Percentiles rank a stretch among this genome's conserved stretches.
These are phyloP conservation scores for Morone saxatilis DNA, from an alignment of 2,113 vertebrate genomes.

Conservation along the genomic window DNA sequence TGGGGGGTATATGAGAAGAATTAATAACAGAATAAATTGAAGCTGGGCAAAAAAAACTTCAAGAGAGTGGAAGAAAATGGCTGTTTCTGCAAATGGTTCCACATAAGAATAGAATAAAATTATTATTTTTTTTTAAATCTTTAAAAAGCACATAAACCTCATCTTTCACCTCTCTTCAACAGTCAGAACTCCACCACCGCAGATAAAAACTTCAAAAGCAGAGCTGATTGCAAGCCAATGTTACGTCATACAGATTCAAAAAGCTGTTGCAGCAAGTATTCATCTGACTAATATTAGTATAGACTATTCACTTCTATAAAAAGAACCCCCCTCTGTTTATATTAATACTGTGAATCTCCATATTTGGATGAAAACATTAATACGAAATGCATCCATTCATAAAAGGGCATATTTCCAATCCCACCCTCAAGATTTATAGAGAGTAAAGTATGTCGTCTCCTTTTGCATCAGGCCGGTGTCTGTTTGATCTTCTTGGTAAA, in stretches of 20 bases:
- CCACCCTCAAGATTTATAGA: neutral
- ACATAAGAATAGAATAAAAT: neutral
- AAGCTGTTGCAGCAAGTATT: slow-evolving; percentile 20
- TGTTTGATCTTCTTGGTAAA: slow-evolving; percentile 51
- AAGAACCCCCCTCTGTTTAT: neutral
- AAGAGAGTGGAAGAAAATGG: neutral
- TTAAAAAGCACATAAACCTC: neutral
- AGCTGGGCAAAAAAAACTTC: neutral
- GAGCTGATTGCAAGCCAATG: neutral
- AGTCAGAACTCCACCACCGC: neutral
- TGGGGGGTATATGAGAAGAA: neutral
- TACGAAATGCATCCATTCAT: neutral
- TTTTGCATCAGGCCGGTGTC: slow-evolving; percentile 25
- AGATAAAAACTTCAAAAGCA: slow-evolving; percentile 22
- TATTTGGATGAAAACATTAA: neutral
- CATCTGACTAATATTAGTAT: slow-evolving; percentile 21
- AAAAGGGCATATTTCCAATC: neutral
- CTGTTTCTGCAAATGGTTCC: neutral
- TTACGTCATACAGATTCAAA: slow-evolving; percentile 35
- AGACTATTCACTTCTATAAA: neutral
- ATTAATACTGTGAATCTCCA: neutral
- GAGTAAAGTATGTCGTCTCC: neutral
- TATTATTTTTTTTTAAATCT: neutral
- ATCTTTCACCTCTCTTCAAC: neutral
- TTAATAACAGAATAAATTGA: slow-evolving; percentile 11